A percentile compares a stretch with the other conserved stretches of the same genome.
Evolutionary conservation across 1,140 invertebrate species (phyloP).

Genomic region (Goniozus legneri): DNA sequence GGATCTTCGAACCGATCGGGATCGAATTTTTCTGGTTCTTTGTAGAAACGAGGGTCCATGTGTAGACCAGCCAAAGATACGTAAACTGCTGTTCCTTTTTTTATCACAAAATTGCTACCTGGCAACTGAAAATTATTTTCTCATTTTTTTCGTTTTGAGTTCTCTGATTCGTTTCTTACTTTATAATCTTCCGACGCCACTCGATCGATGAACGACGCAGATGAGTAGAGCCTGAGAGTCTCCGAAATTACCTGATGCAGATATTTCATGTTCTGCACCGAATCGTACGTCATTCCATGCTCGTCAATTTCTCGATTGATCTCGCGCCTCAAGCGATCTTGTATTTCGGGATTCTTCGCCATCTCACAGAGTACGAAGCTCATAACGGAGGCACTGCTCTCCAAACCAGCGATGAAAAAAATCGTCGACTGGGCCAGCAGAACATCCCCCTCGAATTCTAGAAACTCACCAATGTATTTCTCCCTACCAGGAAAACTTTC

Average conservation of each 20-base stretch:
- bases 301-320: conserved; percentile 49
- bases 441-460: conserved; percentile 25
- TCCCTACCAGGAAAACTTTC: not conserved
- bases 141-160: no score
- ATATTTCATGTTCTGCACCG: conserved; percentile 30
- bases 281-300: conserved; percentile 24
- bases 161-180: conserved; percentile 9
- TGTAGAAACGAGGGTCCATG: conserved; percentile 39
- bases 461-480: no score
- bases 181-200: conserved; percentile 41
- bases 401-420: conserved; percentile 55
- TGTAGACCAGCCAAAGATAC: conserved; percentile 41
- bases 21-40: conserved; percentile 51
- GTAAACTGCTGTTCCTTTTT: conserved; percentile 40
- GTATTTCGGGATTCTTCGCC: conserved; percentile 33
- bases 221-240: conserved; percentile 56
- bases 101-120: conserved; percentile 36
- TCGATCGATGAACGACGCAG: conserved; percentile 58
- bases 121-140: conserved; percentile 34
- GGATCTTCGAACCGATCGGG: conserved; percentile 53
- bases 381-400: conserved; percentile 54
- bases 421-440: conserved; percentile 35
- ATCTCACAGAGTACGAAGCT: conserved; percentile 43
- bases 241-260: conserved; percentile 31
- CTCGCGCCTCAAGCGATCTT: conserved; percentile 55